Evolutionary conservation across 2,797 vertebrate genomes (phyloP), one percentile per base, ranked within the genome.

Genomic region (Salarias fasciatus): DNA sequence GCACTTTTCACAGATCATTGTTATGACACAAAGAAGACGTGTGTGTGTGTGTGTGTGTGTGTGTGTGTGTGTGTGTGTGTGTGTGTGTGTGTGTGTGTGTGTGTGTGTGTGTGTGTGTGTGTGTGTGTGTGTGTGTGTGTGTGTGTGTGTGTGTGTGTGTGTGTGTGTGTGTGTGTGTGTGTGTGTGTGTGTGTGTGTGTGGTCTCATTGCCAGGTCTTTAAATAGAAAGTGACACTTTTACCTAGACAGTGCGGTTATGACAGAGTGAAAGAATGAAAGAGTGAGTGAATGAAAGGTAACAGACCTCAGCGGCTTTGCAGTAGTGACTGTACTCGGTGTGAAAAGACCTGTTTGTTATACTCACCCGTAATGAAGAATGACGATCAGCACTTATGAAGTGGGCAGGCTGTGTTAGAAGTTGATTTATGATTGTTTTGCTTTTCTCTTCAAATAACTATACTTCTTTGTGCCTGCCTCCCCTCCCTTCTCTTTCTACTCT

Each of bases 381-480:
- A 42, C 51, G 41, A 49, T 42, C 38, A 69, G 62, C 45, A 38
- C 55, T 58, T 44, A 45, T 62, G 38, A 38, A 43, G 5, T 12
- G 2, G n/a, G 5, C 35, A 55, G 49, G 36, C 28, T 49, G 35
- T 38, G 65, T 61, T 36, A 11, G 28, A 51, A 37, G 47, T 50
- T 75, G 58, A 64, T 66, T 76, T 50, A 40, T 60, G 64, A 81
- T 58, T 59, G n/a, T 37, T 68, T 76, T 29, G 47, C 43, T 64
- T 42, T 45, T 75, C 47, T 81, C 40, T 57, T 80, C 72, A 81
- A 77, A 84, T 55, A 78, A 76, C 58, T 78, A 45, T 66, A 24
- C 52, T 51, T 82, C 69, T 77, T 44, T 86, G 56, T 82, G 33
- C 5, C 6, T 6, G 59, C 69, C 50, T 14, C 33, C 30, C 65